phyloP scores from a whole-genome alignment of 2,888 invertebrate genomes.

The Trisateles emortualis region DNA sequence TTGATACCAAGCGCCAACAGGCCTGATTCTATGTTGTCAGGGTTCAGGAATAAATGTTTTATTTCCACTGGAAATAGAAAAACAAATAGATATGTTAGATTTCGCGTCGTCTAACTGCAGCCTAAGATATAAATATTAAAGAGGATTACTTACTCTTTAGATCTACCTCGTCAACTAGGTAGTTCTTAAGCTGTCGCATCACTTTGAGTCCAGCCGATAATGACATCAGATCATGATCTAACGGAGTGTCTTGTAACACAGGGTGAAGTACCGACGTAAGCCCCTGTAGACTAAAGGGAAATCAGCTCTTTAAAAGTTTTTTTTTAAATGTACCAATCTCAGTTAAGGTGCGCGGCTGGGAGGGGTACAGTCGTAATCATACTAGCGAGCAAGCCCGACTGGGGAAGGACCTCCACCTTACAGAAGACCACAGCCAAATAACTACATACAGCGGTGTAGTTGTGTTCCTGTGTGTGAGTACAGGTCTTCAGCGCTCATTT shows the following conservation, averaged over 20 bases:
- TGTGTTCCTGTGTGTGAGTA: no score
- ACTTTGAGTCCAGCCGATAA: constrained; percentile 71
- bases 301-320: no score
- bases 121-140: neutral
- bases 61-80: constrained; percentile 60
- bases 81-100: no score
- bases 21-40: constrained; percentile 59
- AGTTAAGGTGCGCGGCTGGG: no score
- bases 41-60: constrained; percentile 59
- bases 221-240: constrained; percentile 72
- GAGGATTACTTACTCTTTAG: constrained; percentile 71
- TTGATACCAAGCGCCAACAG: constrained; percentile 70
- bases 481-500: no score
- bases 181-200: constrained; percentile 77
- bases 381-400: no score
- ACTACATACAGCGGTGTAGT: no score
- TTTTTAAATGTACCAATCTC: no score
- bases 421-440: no score
- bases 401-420: no score
- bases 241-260: constrained; percentile 62
- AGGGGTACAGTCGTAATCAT: no score
- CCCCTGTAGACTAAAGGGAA: constrained; percentile 75
- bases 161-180: constrained; percentile 72
- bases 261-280: constrained; percentile 77
- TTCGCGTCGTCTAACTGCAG: no score